Evolutionary conservation across 2,888 invertebrate genomes (phyloP).

Genomic region (Drepanosiphum platanoidis): DNA sequence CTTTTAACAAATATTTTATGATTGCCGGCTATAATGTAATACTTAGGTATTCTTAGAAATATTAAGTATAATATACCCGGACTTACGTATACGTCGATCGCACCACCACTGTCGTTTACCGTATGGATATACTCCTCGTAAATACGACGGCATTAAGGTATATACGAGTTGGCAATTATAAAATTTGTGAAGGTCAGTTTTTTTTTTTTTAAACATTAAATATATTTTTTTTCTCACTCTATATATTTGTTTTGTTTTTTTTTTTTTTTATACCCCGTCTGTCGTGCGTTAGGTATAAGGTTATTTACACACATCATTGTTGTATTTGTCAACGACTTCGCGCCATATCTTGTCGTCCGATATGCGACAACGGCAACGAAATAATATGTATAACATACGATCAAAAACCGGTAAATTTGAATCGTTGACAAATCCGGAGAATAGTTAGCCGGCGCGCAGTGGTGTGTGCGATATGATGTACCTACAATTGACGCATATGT

Average conservation of each 20-base stretch:
- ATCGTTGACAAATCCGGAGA: conserved; percentile 40
- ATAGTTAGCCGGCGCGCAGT: background rate
- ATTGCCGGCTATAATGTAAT: background rate
- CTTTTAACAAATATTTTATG: background rate
- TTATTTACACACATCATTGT: background rate
- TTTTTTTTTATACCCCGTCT: background rate
- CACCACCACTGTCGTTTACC: background rate
- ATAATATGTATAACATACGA: conserved; percentile 3
- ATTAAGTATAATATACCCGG: conserved; percentile 6
- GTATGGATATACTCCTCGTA: background rate
- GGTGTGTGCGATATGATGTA: conserved; percentile 55
- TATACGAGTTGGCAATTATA: background rate
- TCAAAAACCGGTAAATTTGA: conserved; percentile 48
- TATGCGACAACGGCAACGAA: conserved; percentile 25
- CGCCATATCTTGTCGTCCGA: background rate
- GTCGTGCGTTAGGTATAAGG: background rate
- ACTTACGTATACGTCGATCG: background rate
- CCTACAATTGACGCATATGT: conserved; percentile 29
- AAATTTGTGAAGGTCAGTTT: conserved; percentile 22
- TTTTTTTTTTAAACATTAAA: too few species aligned
- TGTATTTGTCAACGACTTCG: background rate
- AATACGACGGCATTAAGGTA: background rate
- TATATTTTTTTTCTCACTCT: background rate
- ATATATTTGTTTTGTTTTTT: too few species aligned
- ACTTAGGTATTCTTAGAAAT: background rate